Base-by-base conservation (phyloP, 2,797 vertebrate genomes). In the Propithecus deckenii region DNA sequence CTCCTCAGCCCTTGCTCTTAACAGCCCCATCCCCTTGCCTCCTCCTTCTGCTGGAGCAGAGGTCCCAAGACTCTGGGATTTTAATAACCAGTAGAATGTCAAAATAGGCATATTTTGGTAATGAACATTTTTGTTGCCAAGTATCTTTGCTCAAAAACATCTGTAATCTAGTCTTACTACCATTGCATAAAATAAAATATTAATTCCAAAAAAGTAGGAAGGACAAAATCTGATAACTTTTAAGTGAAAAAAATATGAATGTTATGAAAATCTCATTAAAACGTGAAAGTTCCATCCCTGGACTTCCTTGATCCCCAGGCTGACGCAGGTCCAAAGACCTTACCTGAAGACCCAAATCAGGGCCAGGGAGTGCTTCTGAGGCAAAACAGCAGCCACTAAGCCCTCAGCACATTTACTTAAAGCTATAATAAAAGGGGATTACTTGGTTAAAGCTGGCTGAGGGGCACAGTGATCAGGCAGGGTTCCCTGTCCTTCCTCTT, bases 41-140 rank as follows among this genome's bases (percentile, higher is more conserved):
- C 17, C 41, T 48, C 14, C 38, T 59, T 46, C 61, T 50, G 4
- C 28, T 43, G 2, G 18, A 50, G 10, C 14, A 57, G 15, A 52
- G 63, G 10, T 55, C 14, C 22, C 22, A 38, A 65, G 35, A 83
- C 35, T 81, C 41, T 38, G 17, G 9, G 13, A n/a, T 20, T 30
- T 28, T 23, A 48, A 43, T n/a, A 52, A 43, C 43, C 23, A 79
- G 48, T 12, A 93, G 20, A 72, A 52, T 52, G 48, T 50, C 86
- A 63, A 79, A 46, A 38, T 32, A 18, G 35, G 8, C 41, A 41
- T 84, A 11, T 52, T 67, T 87, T 74, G 32, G 23, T 89, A 80
- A 88, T 17, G 30, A 80, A 83, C 43, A 46, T 72, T 86, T 76
- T 71, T 59, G 74, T 94, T 81, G 14, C 59, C 79, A 89, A 50